Percentiles rank a stretch among this genome's conserved stretches.
Conservation (phyloP, 2,888 invertebrate species). For the Eupithecia subfuscata region DNA sequence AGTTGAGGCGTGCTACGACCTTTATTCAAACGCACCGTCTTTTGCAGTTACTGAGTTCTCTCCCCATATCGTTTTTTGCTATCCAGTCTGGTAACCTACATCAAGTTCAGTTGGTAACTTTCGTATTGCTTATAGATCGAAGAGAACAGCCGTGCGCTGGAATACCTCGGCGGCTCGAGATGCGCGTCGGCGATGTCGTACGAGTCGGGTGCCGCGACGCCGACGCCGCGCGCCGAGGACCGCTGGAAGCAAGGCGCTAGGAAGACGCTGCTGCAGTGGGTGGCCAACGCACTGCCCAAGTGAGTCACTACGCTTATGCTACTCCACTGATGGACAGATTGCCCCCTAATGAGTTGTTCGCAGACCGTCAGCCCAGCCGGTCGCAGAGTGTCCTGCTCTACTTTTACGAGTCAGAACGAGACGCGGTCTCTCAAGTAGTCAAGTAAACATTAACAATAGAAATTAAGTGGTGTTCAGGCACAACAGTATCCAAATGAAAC, state of each 20-base stretch:
- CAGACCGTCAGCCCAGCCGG: no score
- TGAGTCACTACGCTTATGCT: constrained; percentile 40
- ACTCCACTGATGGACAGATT: no score
- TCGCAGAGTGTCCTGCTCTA: no score
- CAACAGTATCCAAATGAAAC: no score
- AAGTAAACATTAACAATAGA: no score
- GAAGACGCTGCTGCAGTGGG: constrained; percentile 96
- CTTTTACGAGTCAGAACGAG: no score
- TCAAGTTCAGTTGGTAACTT: not conserved
- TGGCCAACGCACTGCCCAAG: constrained; percentile 93
- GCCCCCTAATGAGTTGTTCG: no score
- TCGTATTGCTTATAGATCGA: constrained; percentile 88
- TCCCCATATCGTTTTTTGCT: not conserved
- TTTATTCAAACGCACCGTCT: not conserved
- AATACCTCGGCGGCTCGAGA: constrained; percentile 91
- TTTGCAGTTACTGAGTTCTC: not conserved
- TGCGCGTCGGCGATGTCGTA: constrained; percentile 92
- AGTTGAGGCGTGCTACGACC: no score
- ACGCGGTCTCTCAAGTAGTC: no score
- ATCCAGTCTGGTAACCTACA: not conserved
- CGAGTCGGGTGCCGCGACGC: constrained; percentile 90
- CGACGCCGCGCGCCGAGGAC: constrained; percentile 83
- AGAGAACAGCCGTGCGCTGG: constrained; percentile 95
- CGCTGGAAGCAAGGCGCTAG: constrained; percentile 94
- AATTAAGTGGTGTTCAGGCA: no score